These are phyloP conservation scores for Drosophila kepulauana DNA, from an alignment of 1,140 invertebrate genomes.

Conservation along the genomic window DNA sequence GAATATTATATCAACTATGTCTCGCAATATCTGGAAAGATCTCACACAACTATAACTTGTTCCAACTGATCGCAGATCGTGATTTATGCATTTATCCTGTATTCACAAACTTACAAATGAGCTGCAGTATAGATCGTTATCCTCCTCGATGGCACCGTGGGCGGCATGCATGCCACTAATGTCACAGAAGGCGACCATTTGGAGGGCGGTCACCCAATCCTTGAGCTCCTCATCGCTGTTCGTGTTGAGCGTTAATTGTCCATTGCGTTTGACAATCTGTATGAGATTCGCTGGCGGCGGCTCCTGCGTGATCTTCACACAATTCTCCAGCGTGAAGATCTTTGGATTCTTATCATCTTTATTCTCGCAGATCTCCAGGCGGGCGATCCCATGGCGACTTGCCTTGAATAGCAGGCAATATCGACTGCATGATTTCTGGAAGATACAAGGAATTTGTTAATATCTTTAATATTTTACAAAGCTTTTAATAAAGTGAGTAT, in stretches of 20 bases:
- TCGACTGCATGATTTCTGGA: conserved; percentile 80
- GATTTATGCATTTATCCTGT: not conserved
- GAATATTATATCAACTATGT: too few relatives aligned
- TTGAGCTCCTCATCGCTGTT: conserved; percentile 89
- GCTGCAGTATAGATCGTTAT: conserved; percentile 94
- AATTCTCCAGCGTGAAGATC: conserved; percentile 93
- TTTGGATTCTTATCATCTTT: conserved; percentile 89
- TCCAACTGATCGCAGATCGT: too few relatives aligned
- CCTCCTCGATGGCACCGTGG: conserved; percentile 89
- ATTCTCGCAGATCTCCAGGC: conserved; percentile 93
- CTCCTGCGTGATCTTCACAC: conserved; percentile 92
- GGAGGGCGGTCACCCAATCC: conserved; percentile 91
- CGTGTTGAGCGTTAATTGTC: conserved; percentile 89
- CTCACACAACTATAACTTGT: too few relatives aligned
- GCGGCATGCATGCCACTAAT: conserved; percentile 75
- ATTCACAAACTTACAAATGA: conserved; percentile 85
- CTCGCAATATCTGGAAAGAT: too few relatives aligned
- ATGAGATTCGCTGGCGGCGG: conserved; percentile 87
- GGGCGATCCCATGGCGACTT: conserved; percentile 93
- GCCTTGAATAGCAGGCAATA: conserved; percentile 89
- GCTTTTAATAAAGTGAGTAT: too few relatives aligned
- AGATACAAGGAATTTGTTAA: not conserved
- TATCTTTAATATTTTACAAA: too few relatives aligned
- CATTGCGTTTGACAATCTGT: conserved; percentile 90
- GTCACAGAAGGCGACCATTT: conserved; percentile 93